These are phyloP conservation scores for Drosophila burlai DNA, from an alignment of 1,140 invertebrate genomes.

Conservation along the genomic window DNA sequence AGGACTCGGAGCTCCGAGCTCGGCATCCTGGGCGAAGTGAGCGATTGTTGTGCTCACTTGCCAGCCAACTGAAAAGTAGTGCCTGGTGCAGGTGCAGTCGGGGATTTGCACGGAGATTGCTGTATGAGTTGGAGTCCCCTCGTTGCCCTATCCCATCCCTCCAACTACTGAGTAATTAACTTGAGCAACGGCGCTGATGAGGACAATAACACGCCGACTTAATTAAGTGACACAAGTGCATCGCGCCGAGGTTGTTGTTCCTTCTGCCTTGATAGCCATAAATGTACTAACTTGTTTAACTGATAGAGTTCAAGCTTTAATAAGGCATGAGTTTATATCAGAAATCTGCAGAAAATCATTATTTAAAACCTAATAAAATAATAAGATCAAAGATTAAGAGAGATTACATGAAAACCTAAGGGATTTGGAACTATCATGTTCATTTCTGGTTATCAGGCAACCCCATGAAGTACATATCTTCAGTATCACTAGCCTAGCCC, in stretches of 20 bases:
- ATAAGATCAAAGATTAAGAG: neutral
- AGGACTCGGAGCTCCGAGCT: conserved; percentile 27
- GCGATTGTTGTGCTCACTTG: conserved; percentile 81
- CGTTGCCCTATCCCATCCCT: neutral
- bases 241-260: conserved; percentile 21
- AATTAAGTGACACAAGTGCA: conserved; percentile 83
- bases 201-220: conserved; percentile 78
- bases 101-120: conserved; percentile 36
- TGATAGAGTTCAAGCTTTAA: neutral
- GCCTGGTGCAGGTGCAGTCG: conserved; percentile 26
- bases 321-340: neutral
- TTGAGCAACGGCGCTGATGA: conserved; percentile 67
- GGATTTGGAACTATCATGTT: conserved; percentile 8
- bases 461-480: neutral
- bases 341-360: neutral
- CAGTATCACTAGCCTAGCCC: conserved; percentile 24
- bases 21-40: conserved; percentile 40
- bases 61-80: conserved; percentile 73
- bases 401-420: neutral
- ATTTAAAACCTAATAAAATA: neutral
- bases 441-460: conserved; percentile 3
- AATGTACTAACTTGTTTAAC: conserved; percentile 7
- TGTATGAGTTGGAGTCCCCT: conserved; percentile 21
- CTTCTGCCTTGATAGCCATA: neutral
- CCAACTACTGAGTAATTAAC: conserved; percentile 72